These are phyloP conservation scores for Penaeus monodon DNA, from an alignment of 2,888 invertebrate genomes.

Conservation along the genomic window DNA sequence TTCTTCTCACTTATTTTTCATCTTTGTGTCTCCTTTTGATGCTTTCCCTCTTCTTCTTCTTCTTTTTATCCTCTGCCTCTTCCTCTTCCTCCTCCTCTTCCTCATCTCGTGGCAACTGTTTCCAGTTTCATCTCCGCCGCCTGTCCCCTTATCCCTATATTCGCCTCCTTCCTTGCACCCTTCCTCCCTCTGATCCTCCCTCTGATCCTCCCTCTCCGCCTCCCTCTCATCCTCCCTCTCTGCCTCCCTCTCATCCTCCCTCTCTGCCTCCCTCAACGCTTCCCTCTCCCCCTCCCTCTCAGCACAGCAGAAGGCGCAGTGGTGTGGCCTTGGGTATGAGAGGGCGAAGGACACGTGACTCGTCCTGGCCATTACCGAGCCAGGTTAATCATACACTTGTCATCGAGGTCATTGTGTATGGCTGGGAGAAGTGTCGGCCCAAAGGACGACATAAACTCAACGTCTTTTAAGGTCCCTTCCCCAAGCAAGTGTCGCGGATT, in stretches of 20 bases:
- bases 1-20: too few relatives aligned
- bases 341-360: background rate
- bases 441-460: too few relatives aligned
- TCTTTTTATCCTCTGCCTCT: too few relatives aligned
- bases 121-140: background rate
- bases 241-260: background rate
- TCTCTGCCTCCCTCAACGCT: background rate
- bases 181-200: background rate
- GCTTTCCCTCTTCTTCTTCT: too few relatives aligned
- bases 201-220: background rate
- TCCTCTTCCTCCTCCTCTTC: background rate
- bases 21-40: too few relatives aligned
- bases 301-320: background rate
- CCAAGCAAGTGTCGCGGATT: too few relatives aligned
- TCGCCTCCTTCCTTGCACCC: background rate
- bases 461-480: too few relatives aligned
- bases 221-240: background rate
- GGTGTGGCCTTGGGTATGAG: slow-evolving; percentile 1
- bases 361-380: background rate
- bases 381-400: slow-evolving; percentile 12
- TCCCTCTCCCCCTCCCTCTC: slow-evolving; percentile 4
- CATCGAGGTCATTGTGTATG: background rate
- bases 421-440: background rate
- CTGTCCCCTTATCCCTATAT: background rate
- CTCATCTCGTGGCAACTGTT: too few relatives aligned